Evolutionary conservation across 37 sponge, comb jelly and placozoan genomes (phyloP), one percentile per base, ranked within the genome.

Genomic region (Beroe ovata): DNA sequence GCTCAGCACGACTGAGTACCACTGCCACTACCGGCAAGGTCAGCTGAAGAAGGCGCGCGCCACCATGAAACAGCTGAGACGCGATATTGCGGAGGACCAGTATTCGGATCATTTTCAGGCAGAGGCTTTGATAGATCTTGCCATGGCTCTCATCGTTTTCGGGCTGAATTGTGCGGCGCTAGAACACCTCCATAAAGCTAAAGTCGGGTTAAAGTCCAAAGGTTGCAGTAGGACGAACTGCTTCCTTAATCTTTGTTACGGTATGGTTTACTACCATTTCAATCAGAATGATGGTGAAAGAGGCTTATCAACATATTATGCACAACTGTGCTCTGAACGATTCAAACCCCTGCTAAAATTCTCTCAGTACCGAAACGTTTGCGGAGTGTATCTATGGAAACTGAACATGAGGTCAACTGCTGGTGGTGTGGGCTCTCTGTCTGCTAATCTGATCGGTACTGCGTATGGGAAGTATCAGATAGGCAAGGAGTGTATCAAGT

Each of bases 361-460:
- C 8, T 21, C 41, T 2, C 84, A 77, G n/a, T 77, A 77, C 25
- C 26, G 84, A 41, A 77, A 39, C 84, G 84, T 77, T 8, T 77
- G 84, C 84, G 42, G 54, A 77, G 42, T 77, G 84, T 77, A 77
- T 25, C 84, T 77, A 14, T 77, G 84, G 84, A 77, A 77, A 35
- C 21, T 77, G 23, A 4, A 77, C 19, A 23, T 77, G 22, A 11
- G 84, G 41, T 19, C 14, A 4, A 40, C 69, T 4, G 6, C 4
- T 28, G 84, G 35, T 25, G 26, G 8, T 20, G 63, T 62, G 21
- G 26, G 14, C 22, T 23, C 47, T 21, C 8, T 77, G 28, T 35
- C 84, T 42, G 47, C n/a, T 36, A 23, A 77, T 16, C 26, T 77
- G 25, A 36, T 77, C 1, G 54, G 35, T 4, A 33, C 84, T 21